Percentiles rank a stretch among this genome's conserved stretches.
Conservation (phyloP, 2,888 invertebrate species). For the Lacanobia wlatinum region DNA sequence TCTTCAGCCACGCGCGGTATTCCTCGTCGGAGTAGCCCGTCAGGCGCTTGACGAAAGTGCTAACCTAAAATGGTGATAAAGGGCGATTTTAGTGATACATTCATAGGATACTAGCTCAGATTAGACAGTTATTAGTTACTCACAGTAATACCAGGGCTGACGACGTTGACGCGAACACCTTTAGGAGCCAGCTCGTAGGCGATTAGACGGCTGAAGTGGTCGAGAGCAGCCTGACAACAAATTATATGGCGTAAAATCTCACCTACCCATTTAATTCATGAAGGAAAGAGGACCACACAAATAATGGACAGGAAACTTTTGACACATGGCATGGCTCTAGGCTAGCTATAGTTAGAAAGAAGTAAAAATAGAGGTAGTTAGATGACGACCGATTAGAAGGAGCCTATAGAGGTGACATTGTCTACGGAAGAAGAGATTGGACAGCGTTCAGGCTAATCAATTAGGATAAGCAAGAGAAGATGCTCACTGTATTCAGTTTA, state of each 20-base stretch:
- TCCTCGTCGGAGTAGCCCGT: slow-evolving; percentile 90
- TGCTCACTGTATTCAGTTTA: too few relatives aligned
- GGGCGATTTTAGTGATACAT: not conserved
- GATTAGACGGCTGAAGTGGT: slow-evolving; percentile 87
- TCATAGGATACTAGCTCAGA: not conserved
- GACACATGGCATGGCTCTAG: too few relatives aligned
- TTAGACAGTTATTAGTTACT: slow-evolving; percentile 68
- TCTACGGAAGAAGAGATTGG: too few relatives aligned
- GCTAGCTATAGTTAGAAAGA: too few relatives aligned
- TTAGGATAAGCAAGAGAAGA: too few relatives aligned
- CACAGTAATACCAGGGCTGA: slow-evolving; percentile 94
- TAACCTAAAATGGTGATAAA: slow-evolving; percentile 4
- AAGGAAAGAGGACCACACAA: too few relatives aligned
- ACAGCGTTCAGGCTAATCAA: too few relatives aligned
- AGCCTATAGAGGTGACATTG: too few relatives aligned
- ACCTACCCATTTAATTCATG: too few relatives aligned
- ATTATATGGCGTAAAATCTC: not conserved
- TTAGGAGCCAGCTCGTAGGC: slow-evolving; percentile 92
- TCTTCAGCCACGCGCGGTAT: slow-evolving; percentile 77
- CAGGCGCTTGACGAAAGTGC: slow-evolving; percentile 62
- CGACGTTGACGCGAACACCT: slow-evolving; percentile 92
- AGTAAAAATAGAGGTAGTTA: too few relatives aligned
- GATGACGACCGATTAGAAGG: too few relatives aligned
- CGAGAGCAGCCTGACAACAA: slow-evolving; percentile 71
- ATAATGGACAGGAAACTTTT: too few relatives aligned